phyloP scores from a whole-genome alignment of 1,140 invertebrate species.

The Eulimnadia texana region DNA sequence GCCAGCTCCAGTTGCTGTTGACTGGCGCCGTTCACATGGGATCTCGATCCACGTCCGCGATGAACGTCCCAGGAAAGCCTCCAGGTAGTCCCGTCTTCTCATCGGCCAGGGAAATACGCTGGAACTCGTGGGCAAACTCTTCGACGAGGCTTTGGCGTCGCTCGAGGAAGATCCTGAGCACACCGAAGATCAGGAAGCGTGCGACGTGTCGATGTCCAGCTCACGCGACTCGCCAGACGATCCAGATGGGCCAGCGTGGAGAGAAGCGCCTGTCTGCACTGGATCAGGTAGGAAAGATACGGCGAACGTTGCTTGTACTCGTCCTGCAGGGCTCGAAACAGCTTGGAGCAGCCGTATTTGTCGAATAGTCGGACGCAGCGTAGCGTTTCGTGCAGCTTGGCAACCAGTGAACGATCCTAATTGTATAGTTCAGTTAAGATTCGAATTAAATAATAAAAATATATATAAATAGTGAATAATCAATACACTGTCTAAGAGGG shows the following conservation, averaged over 20 bases:
- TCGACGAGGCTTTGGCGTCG: conserved; percentile 46
- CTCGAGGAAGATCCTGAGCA: conserved; percentile 64
- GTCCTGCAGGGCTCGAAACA: conserved; percentile 60
- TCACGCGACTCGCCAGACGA: conserved; percentile 40
- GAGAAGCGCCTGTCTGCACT: conserved; percentile 65
- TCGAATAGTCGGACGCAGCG: conserved; percentile 63
- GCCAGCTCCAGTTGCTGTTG: conserved; percentile 50
- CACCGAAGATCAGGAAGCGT: conserved; percentile 62
- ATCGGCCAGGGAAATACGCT: conserved; percentile 53
- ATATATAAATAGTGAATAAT: too few species aligned
- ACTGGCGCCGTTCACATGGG: conserved; percentile 52
- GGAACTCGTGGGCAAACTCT: conserved; percentile 61
- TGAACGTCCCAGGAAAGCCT: conserved; percentile 43
- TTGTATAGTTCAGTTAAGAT: too few species aligned
- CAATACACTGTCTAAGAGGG: too few species aligned
- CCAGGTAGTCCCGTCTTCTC: conserved; percentile 62
- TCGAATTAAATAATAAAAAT: too few species aligned
- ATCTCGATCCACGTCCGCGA: conserved; percentile 47
- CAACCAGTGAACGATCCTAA: conserved; percentile 52
- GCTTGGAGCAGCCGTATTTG: conserved; percentile 51
- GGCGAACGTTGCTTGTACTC: conserved; percentile 63
- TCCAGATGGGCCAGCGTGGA: conserved; percentile 64
- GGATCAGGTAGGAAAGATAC: conserved; percentile 71
- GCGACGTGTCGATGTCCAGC: conserved; percentile 53
- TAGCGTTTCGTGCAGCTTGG: conserved; percentile 75